These are phyloP conservation scores for Peromyscus californicus DNA, from an alignment of 2,113 vertebrate genomes.

Conservation along the genomic window DNA sequence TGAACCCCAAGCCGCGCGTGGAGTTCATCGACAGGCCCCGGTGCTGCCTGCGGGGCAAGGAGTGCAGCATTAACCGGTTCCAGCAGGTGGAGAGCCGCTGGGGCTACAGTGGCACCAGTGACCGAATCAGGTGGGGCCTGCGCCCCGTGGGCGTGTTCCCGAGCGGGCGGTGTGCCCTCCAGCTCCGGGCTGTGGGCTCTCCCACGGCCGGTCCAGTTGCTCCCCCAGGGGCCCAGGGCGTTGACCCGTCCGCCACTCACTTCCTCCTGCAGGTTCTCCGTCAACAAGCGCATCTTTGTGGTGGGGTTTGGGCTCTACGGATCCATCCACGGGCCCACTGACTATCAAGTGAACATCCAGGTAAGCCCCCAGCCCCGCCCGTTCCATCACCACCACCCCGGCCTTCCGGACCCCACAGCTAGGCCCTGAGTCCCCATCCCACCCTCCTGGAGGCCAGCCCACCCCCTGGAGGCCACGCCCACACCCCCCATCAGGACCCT, in stretches of 20 bases:
- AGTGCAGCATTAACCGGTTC: conserved; percentile 98
- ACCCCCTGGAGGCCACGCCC: neutral
- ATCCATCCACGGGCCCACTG: conserved; percentile 97
- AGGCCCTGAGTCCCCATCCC: no score
- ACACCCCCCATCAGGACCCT: no score
- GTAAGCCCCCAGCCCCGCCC: conserved; percentile 79
- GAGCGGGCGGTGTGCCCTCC: no score
- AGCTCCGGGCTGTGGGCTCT: neutral
- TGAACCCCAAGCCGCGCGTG: conserved; percentile 97
- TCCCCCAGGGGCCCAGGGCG: rapidly evolving
- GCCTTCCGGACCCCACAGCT: neutral
- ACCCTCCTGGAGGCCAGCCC: neutral
- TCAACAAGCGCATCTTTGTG: conserved; percentile 97
- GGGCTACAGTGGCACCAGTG: conserved; percentile 98
- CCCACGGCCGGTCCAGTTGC: neutral
- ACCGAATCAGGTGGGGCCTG: conserved; percentile 93
- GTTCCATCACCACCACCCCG: no score
- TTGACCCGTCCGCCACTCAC: rapidly evolving
- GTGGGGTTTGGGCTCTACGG: conserved; percentile 97
- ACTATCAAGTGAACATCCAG: conserved; percentile 99
- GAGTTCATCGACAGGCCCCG: conserved; percentile 98
- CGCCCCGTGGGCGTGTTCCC: neutral
- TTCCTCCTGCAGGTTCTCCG: conserved; percentile 90
- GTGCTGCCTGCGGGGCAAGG: conserved; percentile 98
- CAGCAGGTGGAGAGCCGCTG: conserved; percentile 99